Percentiles rank a stretch among this genome's conserved stretches.
Evolutionary conservation across 2,113 vertebrate species (phyloP).

Genomic region (Cyprinodon brontotheroides): DNA sequence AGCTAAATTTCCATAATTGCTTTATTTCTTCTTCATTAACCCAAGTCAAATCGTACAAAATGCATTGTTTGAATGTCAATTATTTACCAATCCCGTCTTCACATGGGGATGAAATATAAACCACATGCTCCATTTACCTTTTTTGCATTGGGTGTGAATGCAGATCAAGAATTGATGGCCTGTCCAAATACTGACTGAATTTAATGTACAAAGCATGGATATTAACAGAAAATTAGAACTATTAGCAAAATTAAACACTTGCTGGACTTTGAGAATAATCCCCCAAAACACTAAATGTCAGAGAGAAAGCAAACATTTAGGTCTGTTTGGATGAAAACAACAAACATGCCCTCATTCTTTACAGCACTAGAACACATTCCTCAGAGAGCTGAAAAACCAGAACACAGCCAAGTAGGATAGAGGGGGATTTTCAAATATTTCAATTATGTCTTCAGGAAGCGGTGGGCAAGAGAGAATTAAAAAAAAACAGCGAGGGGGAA

Average conservation of each 20-base stretch:
- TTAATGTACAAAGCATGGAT: not conserved
- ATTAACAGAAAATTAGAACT: too few relatives aligned
- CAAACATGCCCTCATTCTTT: constrained; percentile 42
- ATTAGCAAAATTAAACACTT: too few relatives aligned
- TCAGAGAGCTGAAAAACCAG: constrained; percentile 59
- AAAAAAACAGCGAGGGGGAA: constrained; percentile 47
- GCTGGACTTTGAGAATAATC: constrained; percentile 2
- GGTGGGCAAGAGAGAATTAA: constrained; percentile 18
- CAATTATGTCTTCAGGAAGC: constrained; percentile 52
- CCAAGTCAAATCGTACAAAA: too few relatives aligned
- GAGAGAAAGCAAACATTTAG: constrained; percentile 33
- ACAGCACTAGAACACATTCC: constrained; percentile 62
- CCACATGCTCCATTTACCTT: too few relatives aligned
- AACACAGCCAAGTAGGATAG: constrained; percentile 29
- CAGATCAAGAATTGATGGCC: too few relatives aligned
- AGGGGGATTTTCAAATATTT: constrained; percentile 29
- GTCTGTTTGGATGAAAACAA: constrained; percentile 18
- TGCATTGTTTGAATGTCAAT: too few relatives aligned
- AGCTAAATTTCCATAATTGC: too few relatives aligned
- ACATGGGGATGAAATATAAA: too few relatives aligned
- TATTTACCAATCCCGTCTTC: too few relatives aligned
- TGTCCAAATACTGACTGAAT: not conserved
- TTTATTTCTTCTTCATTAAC: too few relatives aligned
- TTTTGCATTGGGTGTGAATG: too few relatives aligned
- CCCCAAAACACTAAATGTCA: constrained; percentile 16